phyloP scores from a whole-genome alignment of 2,888 invertebrate genomes.

The Alviniconcha strummeri region DNA sequence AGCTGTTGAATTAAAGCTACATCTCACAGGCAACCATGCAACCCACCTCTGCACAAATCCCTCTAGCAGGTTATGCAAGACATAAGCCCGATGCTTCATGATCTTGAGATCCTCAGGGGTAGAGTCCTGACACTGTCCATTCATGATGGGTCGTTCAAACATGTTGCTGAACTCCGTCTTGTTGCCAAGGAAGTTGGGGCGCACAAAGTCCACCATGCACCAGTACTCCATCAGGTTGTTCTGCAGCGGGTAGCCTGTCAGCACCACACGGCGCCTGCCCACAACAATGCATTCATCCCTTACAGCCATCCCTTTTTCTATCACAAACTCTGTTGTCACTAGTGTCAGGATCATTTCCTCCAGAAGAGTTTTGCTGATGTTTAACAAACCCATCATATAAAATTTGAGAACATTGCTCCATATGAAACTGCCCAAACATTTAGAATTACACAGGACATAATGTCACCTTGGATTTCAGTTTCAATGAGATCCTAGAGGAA shows the following conservation, averaged over 20 bases:
- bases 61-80: constrained; percentile 92
- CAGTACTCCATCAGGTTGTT: constrained; percentile 93
- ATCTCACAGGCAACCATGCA: not conserved
- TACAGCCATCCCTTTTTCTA: not conserved
- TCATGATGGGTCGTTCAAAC: constrained; percentile 98
- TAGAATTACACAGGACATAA: too few relatives aligned
- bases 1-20: too few relatives aligned
- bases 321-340: not conserved
- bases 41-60: constrained; percentile 90
- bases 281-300: constrained; percentile 2
- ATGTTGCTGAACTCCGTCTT: constrained; percentile 98
- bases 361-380: too few relatives aligned
- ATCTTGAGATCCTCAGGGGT: constrained; percentile 94
- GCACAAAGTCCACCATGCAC: constrained; percentile 99
- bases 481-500: too few relatives aligned
- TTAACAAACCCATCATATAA: too few relatives aligned
- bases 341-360: too few relatives aligned
- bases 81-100: constrained; percentile 96
- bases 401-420: too few relatives aligned
- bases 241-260: constrained; percentile 98
- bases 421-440: too few relatives aligned
- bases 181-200: constrained; percentile 97
- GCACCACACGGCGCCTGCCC: constrained; percentile 87
- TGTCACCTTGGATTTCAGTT: too few relatives aligned
- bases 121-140: constrained; percentile 98